Base-by-base conservation (phyloP, 2,888 invertebrate genomes). In the Osmoderma eremita region DNA sequence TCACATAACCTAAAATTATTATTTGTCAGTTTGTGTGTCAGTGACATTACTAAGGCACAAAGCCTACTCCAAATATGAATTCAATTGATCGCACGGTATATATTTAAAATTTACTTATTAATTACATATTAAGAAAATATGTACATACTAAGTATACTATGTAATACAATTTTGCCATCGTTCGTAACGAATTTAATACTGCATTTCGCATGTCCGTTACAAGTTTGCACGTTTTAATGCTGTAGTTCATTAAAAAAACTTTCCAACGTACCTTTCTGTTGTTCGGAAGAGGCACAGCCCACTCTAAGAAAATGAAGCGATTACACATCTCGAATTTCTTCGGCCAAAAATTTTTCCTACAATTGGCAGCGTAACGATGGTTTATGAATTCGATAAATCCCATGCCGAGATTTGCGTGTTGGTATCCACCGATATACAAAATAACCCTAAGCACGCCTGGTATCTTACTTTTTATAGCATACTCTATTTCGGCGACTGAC, bases 361-460 rank as follows among this genome's bases (percentile, higher is more conserved):
- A 61, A 36, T 45, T 61, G 10, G 58, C 58, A 45, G 58, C 58
- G 30, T 22, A 61, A 54, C 69, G 68, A 24, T 77, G 77, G 12
- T 65, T 74, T 20, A 70, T 67, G 50, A 75, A 77, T 36, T 67
- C 69, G 24, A 75, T 69, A 12, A 75, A 66, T 50, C 24, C 61
- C 15, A 56, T 30, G 0, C 65, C 65, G 12, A 39, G 39, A 15
- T 64, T 53, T 24, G 1, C 5, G 15, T 12, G n/a, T 30, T 30
- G 13, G 10, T 1, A n/a, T 12, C 24, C 15, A 42, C 41, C 13
- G 0, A 5, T 22, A 38, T 48, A 22, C 64, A 61, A 24, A 42
- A 61, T 62, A 10, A 67, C 45, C n/a, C 38, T 20, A 13, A 42
- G 12, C 13, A 56, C 24, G 3, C 54, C 48, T 2, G 22, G 20